phyloP scores from a whole-genome alignment of 1,140 invertebrate genomes.

The Lepidurus packardi region DNA sequence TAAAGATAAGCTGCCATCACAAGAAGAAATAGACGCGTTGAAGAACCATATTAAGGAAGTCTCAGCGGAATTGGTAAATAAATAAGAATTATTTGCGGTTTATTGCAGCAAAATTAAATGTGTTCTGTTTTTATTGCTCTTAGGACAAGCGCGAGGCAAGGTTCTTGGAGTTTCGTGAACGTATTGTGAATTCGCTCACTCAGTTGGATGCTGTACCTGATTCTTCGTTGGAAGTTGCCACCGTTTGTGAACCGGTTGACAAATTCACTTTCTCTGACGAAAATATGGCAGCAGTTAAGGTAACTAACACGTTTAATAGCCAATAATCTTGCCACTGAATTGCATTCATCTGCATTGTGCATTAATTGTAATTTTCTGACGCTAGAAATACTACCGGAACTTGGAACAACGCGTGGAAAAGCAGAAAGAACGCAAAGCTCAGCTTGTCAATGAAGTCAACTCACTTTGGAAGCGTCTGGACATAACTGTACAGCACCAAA shows the following conservation, averaged over 20 bases:
- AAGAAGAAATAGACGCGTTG: background rate
- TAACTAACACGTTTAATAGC: background rate
- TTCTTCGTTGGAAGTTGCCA: background rate
- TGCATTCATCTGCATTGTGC: background rate
- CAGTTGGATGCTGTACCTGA: background rate
- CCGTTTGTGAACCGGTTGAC: background rate
- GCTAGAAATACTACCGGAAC: background rate
- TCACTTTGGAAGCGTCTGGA: background rate
- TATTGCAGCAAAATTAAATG: too few species aligned
- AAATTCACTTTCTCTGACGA: background rate
- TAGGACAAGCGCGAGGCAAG: constrained; percentile 11
- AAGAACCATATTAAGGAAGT: constrained; percentile 22
- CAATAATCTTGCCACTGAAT: background rate
- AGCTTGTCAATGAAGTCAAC: background rate
- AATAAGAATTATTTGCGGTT: too few species aligned
- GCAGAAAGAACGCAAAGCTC: background rate
- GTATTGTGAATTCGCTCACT: background rate
- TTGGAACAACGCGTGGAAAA: background rate
- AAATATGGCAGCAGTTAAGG: background rate
- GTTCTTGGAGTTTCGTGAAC: constrained; percentile 16
- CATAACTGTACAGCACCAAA: background rate
- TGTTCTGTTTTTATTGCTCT: background rate
- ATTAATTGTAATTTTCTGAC: background rate
- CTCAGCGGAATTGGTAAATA: background rate
- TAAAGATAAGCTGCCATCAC: background rate